phyloP scores from a whole-genome alignment of 53 echinoderm and acorn worm genomes.

The Astropecten irregularis region DNA sequence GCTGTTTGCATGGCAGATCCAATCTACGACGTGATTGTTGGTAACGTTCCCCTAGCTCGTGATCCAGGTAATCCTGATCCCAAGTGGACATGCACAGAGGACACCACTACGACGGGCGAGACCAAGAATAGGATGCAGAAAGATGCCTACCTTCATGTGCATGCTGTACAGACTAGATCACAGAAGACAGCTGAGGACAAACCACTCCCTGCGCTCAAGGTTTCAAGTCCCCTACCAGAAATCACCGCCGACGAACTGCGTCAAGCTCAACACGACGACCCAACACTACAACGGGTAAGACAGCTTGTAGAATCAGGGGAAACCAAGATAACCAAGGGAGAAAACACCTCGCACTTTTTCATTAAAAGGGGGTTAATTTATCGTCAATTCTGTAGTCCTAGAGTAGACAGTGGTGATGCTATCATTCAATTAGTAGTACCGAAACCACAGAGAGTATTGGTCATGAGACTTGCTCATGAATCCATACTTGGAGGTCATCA shows the following conservation, averaged over 20 bases:
- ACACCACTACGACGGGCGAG: not conserved
- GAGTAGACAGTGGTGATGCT: slow-evolving; percentile 17
- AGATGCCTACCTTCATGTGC: not conserved
- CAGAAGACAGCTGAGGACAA: slow-evolving; percentile 5
- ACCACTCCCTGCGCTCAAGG: slow-evolving; percentile 41
- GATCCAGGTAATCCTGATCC: slow-evolving; percentile 22
- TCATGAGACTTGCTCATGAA: slow-evolving; percentile 66
- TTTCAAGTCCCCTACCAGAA: slow-evolving; percentile 33
- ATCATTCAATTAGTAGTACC: slow-evolving; percentile 53
- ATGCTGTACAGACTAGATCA: slow-evolving; percentile 15
- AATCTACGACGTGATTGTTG: slow-evolving; percentile 20
- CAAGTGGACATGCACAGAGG: not conserved
- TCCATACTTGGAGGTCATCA: slow-evolving; percentile 61
- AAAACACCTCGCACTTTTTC: not conserved
- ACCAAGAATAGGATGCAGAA: not conserved
- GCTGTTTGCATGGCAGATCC: slow-evolving; percentile 49
- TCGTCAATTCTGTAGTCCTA: not conserved
- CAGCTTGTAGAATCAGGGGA: slow-evolving; percentile 7
- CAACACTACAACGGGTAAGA: slow-evolving; percentile 1
- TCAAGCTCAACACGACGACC: slow-evolving; percentile 29
- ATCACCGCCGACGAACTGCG: slow-evolving; percentile 6
- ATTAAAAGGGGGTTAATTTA: slow-evolving; percentile 21
- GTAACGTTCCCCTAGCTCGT: slow-evolving; percentile 4
- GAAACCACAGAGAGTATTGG: not conserved
- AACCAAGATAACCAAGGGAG: not conserved